These are phyloP conservation scores for Oasisia sp. DNA, from an alignment of 2,888 invertebrate species.

Conservation along the genomic window DNA sequence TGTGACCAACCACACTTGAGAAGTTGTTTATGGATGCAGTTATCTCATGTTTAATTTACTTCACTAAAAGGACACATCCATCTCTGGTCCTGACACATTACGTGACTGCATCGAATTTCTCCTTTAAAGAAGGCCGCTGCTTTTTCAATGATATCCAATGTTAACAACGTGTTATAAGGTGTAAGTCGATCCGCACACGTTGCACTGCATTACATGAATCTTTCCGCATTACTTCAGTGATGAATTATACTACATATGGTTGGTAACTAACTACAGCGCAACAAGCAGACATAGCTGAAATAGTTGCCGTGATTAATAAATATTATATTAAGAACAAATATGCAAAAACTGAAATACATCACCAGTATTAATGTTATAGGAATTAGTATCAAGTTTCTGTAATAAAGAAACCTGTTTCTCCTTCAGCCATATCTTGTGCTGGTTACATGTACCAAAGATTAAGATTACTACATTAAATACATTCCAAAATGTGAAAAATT, in stretches of 20 bases:
- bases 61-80: not conserved
- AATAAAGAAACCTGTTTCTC: not conserved
- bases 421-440: not conserved
- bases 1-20: not conserved
- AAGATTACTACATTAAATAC: not conserved
- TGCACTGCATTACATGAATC: not conserved
- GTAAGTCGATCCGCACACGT: not conserved
- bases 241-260: not conserved
- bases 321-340: not conserved
- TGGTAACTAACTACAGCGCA: not conserved
- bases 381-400: not conserved
- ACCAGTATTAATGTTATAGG: not conserved
- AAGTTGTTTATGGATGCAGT: not conserved
- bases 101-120: not conserved
- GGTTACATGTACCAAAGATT: not conserved
- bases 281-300: not conserved
- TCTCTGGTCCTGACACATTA: not conserved
- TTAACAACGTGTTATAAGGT: not conserved
- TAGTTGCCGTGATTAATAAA: not conserved
- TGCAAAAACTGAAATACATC: not conserved
- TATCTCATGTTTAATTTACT: conserved; percentile 17
- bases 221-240: not conserved
- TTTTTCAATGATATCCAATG: not conserved
- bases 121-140: not conserved
- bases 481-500: not conserved